phyloP scores from a whole-genome alignment of 2,888 invertebrate genomes.

The Pogonocherus hispidulus region DNA sequence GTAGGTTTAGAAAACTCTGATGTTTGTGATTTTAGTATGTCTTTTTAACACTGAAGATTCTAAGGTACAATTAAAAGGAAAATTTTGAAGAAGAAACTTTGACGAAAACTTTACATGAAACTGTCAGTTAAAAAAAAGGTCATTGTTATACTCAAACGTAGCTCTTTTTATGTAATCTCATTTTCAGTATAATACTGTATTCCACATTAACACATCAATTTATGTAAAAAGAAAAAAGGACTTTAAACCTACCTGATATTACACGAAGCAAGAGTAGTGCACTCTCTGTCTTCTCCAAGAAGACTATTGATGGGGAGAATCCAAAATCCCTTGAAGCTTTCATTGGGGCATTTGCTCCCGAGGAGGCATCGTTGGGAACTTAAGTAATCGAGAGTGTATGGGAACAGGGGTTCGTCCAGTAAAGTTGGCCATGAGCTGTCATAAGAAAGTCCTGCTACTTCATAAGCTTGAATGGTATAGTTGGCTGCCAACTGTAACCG shows the following conservation, averaged over 20 bases:
- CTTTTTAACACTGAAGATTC: too few species aligned
- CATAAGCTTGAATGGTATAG: constrained; percentile 72
- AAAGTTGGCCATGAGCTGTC: constrained; percentile 76
- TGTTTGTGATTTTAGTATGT: too few species aligned
- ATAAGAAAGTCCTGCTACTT: constrained; percentile 70
- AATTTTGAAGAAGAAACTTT: too few species aligned
- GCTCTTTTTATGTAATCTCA: too few species aligned
- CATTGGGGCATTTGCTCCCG: constrained; percentile 73
- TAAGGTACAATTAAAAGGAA: too few species aligned
- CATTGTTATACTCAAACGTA: too few species aligned
- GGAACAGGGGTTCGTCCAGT: constrained; percentile 72
- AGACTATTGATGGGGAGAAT: constrained; percentile 76
- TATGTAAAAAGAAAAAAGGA: too few species aligned
- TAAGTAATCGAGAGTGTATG: constrained; percentile 77
- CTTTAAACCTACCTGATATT: constrained; percentile 55
- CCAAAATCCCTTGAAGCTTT: constrained; percentile 75
- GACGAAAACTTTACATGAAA: too few species aligned
- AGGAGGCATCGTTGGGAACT: constrained; percentile 72
- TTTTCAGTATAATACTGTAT: too few species aligned
- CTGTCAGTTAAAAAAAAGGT: too few species aligned
- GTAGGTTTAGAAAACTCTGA: too few species aligned
- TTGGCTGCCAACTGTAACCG: constrained; percentile 74
- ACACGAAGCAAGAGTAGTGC: constrained; percentile 74
- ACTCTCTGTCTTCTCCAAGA: constrained; percentile 69
- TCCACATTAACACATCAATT: too few species aligned